Evolutionary conservation across 2,797 vertebrate genomes (phyloP), one percentile per base, ranked within the genome.

Genomic region (Coluber constrictor): DNA sequence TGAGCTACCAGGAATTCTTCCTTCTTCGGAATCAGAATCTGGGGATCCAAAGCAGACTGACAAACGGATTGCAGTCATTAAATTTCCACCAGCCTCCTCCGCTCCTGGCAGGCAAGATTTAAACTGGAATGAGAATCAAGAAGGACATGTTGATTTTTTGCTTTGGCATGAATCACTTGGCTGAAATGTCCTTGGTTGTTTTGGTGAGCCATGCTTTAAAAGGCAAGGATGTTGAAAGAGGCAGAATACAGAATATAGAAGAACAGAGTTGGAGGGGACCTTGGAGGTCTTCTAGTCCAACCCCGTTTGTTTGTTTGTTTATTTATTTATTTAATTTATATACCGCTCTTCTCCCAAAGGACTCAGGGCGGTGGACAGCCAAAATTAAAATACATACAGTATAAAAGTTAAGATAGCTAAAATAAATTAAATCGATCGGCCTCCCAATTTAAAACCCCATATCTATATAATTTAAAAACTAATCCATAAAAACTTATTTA

Each of bases 41-140:
- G 86, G 93, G 94, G 87, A 32, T 92, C 51, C 86, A 92, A 54
- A 56, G 43, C 43, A 87, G 29, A 7, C 27, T 63, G 59, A 88
- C 43, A 3, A 10, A 18, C n/a, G 56, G 32, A 70, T 57, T 12
- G 90, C 32, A 32, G 66, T 12, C 37, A 90, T 90, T 79, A 87
- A 91, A 55, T 27, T 63, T 27, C 27, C 61, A 12, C 27, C 61
- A 12, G 3, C 7, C 29, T n/a, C 32, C 32, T 18, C 16, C 66
- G 1, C n/a, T 70, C 66, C 66, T 70, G 70, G 70, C 70, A 37
- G 32, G 32, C 70, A 20, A 18, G 32, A 0, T 59, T 12, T 12
- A 5, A n/a, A 20, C 6, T 32, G 27, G 60, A n/a, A n/a, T n/a
- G n/a, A n/a, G n/a, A n/a, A n/a, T n/a, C n/a, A 89, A 93, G 92